phyloP scores from a whole-genome alignment of 2,888 invertebrate species.

The Pseudococcus longispinus region DNA sequence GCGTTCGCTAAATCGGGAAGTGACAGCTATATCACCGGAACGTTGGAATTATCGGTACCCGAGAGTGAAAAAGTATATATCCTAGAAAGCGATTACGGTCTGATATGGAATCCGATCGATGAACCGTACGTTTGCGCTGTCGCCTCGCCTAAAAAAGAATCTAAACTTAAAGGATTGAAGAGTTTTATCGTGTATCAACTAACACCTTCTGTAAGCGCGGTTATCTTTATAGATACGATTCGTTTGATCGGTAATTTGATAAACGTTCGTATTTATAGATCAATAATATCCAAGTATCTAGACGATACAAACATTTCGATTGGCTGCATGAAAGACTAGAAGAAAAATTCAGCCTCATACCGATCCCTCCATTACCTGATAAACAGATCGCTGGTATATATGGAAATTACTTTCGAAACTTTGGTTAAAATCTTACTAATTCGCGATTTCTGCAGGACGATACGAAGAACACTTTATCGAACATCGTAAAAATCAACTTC shows the following conservation, averaged over 20 bases:
- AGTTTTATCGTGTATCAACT: constrained; percentile 96
- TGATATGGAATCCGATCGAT: constrained; percentile 77
- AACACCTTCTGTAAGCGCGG: constrained; percentile 76
- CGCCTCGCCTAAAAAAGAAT: constrained; percentile 95
- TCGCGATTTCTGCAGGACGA: constrained; percentile 69
- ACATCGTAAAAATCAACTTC: constrained; percentile 89
- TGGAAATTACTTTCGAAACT: not conserved
- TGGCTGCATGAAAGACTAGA: constrained; percentile 95
- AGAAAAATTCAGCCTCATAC: constrained; percentile 92
- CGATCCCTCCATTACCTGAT: constrained; percentile 96
- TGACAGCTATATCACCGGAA: constrained; percentile 86
- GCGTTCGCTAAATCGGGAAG: constrained; percentile 85
- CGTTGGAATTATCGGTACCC: constrained; percentile 72
- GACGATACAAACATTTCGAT: constrained; percentile 98
- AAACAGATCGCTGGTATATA: constrained; percentile 86
- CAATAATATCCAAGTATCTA: constrained; percentile 89
- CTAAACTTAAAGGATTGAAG: constrained; percentile 96
- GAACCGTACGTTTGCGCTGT: constrained; percentile 84
- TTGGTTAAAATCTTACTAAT: not conserved
- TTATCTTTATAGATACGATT: not conserved
- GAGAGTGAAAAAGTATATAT: constrained; percentile 77
- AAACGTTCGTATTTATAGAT: constrained; percentile 66
- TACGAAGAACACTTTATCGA: constrained; percentile 98
- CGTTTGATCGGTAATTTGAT: not conserved
- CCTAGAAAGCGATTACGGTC: constrained; percentile 68